Evolutionary conservation across 2,888 invertebrate genomes (phyloP), one percentile per base, ranked within the genome.

Genomic region (Chloroclystis v-ata): DNA sequence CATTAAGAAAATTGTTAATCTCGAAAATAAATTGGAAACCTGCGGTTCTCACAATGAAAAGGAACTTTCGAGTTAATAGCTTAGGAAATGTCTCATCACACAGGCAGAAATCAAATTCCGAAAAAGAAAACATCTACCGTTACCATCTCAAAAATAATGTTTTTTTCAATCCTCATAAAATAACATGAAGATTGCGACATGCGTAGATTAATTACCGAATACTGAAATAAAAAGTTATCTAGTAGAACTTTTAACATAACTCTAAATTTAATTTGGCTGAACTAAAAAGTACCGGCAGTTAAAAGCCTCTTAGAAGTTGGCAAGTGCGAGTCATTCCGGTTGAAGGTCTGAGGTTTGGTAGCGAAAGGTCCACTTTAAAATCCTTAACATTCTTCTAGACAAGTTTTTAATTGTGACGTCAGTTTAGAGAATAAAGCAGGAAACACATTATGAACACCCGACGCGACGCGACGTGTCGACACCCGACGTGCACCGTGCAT

Each of bases 231-330:
- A 45, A 41, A 28, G 49, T 56, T 56, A 43, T 32, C 45, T 37
- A 38, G 33, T 12, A 11, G 14, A 56, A 56, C 56, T 56, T 56
- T 45, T 35, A 45, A 37, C 53, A 53, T 56, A 56, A 60, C 55
- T 61, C 52, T 37, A 47, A n/a, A 49, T 61, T 61, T 57, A 56
- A 61, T 57, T 59, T 45, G 45, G 25, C 40, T 30, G 35, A 46
- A 46, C 45, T 45, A 46, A 39, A 43, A 46, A 35, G 28, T 30
- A 24, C 24, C 2, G 35, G 40, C 35, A 40, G 35, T 46, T 40
- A 20, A 24, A 46, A 26, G 44, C 26, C 16, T 9, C 20, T 24
- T 37, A 38, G 26, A 38, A 33, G 12, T n/a, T n/a, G 28, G 10
- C n/a, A 39, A 11, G 38, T n/a, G 16, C 4, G 20, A 24, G 11